These are phyloP conservation scores for Epinephelus malabaricus DNA, from an alignment of 2,797 vertebrate genomes.

Conservation along the genomic window DNA sequence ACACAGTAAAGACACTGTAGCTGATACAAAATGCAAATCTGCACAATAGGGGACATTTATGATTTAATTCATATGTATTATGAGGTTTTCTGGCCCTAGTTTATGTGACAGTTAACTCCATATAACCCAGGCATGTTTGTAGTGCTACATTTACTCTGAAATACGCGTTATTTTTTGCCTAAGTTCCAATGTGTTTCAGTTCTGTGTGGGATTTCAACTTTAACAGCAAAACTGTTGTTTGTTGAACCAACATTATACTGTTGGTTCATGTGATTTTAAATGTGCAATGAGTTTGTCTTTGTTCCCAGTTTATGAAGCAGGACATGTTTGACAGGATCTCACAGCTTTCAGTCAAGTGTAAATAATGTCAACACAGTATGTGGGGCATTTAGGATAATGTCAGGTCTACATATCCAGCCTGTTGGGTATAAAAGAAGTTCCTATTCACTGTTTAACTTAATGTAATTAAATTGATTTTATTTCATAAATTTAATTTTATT, in stretches of 20 bases:
- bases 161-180: not conserved
- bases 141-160: not conserved
- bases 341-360: conserved; percentile 33
- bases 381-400: conserved; percentile 14
- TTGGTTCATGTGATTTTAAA: not conserved
- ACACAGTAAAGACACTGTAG: not conserved
- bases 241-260: not conserved
- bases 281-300: conserved; percentile 3
- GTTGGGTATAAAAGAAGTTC: not conserved
- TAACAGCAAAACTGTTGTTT: conserved; percentile 8
- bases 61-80: not conserved
- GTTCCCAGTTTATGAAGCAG: conserved; percentile 14
- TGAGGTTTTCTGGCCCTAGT: not conserved
- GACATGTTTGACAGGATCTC: conserved; percentile 36
- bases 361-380: conserved; percentile 14
- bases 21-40: not conserved
- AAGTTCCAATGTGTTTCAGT: not conserved
- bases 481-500: too few relatives aligned
- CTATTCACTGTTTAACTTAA: too few relatives aligned
- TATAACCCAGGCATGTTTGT: not conserved
- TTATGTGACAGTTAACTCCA: not conserved
- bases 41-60: not conserved
- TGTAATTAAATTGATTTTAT: too few relatives aligned
- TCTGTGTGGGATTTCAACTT: not conserved
- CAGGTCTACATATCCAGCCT: not conserved